Evolutionary conservation across 2,888 invertebrate genomes (phyloP).

Genomic region (Leptothorax acervorum): DNA sequence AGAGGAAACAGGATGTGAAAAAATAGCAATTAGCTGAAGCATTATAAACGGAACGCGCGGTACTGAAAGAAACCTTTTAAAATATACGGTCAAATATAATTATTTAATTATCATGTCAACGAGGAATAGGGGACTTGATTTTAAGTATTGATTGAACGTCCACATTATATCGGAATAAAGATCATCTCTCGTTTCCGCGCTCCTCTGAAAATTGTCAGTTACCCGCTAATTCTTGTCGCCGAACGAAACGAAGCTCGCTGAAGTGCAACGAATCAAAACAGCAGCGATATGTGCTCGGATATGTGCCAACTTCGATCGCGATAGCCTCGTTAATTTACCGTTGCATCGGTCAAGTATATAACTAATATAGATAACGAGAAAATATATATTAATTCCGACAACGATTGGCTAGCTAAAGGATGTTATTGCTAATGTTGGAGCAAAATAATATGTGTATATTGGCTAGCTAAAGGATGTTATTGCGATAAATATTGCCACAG

Average conservation of each 20-base stretch:
- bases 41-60: neutral
- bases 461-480: too few relatives aligned
- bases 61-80: neutral
- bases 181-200: neutral
- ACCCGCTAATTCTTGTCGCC: neutral
- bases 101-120: neutral
- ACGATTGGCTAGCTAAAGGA: too few relatives aligned
- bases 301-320: neutral
- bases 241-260: neutral
- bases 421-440: too few relatives aligned
- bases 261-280: neutral
- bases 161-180: neutral
- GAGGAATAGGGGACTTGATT: neutral
- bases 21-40: neutral
- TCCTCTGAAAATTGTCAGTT: neutral
- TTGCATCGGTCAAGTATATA: neutral
- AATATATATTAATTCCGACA: too few relatives aligned
- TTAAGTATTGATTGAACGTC: neutral
- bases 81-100: neutral
- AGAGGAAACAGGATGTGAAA: slow-evolving; percentile 23
- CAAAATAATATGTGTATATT: too few relatives aligned
- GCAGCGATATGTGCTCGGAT: neutral
- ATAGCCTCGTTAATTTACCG: neutral
- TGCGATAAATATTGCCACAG: too few relatives aligned
- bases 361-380: neutral